Evolutionary conservation across 2,888 invertebrate genomes (phyloP).

Genomic region (Philopedon plagiatum): DNA sequence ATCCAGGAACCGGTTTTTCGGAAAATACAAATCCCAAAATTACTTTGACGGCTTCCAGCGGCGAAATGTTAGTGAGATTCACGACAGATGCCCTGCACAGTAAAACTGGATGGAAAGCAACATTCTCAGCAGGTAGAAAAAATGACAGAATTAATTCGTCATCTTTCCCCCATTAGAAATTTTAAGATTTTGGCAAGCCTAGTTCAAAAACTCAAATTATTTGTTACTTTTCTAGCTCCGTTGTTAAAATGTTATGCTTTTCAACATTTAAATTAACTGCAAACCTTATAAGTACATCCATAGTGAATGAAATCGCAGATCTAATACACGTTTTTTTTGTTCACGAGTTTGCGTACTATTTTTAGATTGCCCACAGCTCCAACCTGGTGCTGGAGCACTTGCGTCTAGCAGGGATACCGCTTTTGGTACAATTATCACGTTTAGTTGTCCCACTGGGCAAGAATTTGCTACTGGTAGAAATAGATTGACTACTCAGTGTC

Average conservation of each 20-base stretch:
- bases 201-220: too few relatives aligned
- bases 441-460: constrained; percentile 94
- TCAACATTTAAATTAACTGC: too few relatives aligned
- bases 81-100: constrained; percentile 90
- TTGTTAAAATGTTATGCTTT: too few relatives aligned
- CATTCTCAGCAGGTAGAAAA: constrained; percentile 85
- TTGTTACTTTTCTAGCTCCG: too few relatives aligned
- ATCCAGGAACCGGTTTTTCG: constrained; percentile 93
- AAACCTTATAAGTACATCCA: too few relatives aligned
- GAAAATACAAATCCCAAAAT: constrained; percentile 84
- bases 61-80: constrained; percentile 91
- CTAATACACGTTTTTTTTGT: constrained; percentile 10
- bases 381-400: constrained; percentile 89
- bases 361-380: constrained; percentile 87
- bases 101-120: constrained; percentile 88
- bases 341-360: neutral
- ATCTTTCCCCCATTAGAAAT: neutral
- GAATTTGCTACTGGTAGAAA: constrained; percentile 93
- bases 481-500: constrained; percentile 87
- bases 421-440: constrained; percentile 90
- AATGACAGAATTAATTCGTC: neutral
- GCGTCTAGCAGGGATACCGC: constrained; percentile 93
- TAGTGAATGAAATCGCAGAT: too few relatives aligned
- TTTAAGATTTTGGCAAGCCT: too few relatives aligned
- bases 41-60: constrained; percentile 92